phyloP scores from a whole-genome alignment of 2,888 invertebrate genomes.

The Crocallis elinguaria region DNA sequence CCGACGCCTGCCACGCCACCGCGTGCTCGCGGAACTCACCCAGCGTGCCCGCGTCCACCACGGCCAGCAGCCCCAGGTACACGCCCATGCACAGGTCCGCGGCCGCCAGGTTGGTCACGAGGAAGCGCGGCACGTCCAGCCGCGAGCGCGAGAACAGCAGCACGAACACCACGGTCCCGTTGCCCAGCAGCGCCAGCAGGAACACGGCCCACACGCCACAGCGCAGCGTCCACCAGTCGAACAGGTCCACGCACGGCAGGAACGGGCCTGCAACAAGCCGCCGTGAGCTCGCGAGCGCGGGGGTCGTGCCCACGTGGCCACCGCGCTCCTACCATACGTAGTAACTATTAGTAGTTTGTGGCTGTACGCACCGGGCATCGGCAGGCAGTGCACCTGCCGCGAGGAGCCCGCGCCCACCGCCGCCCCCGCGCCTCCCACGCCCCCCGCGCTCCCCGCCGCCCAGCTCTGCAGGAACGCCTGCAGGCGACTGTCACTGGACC shows the following conservation, averaged over 20 bases:
- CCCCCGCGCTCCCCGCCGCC: slow-evolving; percentile 26
- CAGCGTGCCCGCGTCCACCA: slow-evolving; percentile 97
- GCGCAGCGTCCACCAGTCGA: slow-evolving; percentile 98
- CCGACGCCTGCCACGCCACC: slow-evolving; percentile 98
- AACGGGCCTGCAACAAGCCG: slow-evolving; percentile 95
- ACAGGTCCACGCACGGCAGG: slow-evolving; percentile 97
- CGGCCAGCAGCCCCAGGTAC: slow-evolving; percentile 96
- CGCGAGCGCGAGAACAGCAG: slow-evolving; percentile 95
- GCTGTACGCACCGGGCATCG: slow-evolving; percentile 89
- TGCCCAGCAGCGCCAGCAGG: slow-evolving; percentile 96
- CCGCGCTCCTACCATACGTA: too few relatives aligned
- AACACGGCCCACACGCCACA: slow-evolving; percentile 99
- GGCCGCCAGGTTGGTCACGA: slow-evolving; percentile 98
- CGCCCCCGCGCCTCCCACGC: slow-evolving; percentile 31
- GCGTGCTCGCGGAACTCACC: slow-evolving; percentile 98
- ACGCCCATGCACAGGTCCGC: slow-evolving; percentile 99
- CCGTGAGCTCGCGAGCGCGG: too few relatives aligned
- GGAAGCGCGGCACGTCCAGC: slow-evolving; percentile 98
- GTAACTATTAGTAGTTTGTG: too few relatives aligned
- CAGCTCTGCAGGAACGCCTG: slow-evolving; percentile 47
- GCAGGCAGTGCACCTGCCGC: slow-evolving; percentile 89
- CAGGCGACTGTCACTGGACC: slow-evolving; percentile 48
- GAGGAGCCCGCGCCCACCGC: slow-evolving; percentile 36
- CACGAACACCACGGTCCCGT: slow-evolving; percentile 97
- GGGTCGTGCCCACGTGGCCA: neutral